phyloP scores from a whole-genome alignment of 2,113 vertebrate genomes.

The Oriolus oriolus region DNA sequence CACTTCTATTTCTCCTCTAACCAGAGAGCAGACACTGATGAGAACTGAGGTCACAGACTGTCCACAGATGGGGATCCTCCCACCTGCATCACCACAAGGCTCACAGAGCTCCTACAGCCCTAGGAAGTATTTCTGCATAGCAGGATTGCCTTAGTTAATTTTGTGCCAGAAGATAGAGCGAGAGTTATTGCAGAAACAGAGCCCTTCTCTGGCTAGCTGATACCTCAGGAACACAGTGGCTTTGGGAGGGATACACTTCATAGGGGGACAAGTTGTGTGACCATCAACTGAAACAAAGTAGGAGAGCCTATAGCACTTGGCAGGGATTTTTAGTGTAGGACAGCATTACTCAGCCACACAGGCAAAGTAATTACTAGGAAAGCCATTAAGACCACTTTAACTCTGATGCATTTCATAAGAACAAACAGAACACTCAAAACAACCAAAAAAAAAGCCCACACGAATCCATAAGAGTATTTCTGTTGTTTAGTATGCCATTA shows the following conservation, averaged over 20 bases:
- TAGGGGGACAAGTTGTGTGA: not conserved
- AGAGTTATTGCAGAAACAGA: not conserved
- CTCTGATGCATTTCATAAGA: not conserved
- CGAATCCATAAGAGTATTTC: not conserved
- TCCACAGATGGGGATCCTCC: not conserved
- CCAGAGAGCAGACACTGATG: not conserved
- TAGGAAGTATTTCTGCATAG: not conserved
- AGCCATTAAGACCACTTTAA: not conserved
- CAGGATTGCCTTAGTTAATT: not conserved
- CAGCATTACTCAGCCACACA: not conserved
- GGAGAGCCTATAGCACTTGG: not conserved
- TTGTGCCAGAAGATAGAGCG: not conserved
- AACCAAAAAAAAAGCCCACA: not conserved
- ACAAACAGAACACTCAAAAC: not conserved
- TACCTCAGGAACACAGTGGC: not conserved
- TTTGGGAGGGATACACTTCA: rapidly evolving
- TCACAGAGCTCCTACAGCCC: not conserved
- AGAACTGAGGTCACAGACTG: not conserved
- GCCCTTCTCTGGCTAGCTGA: not conserved
- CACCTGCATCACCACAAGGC: not conserved
- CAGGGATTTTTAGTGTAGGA: not conserved
- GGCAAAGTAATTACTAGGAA: not conserved
- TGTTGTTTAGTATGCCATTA: not conserved
- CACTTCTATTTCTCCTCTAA: not conserved
- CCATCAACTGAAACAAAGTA: not conserved